Conservation (phyloP, 2,113 vertebrate genomes). For the Hydrochoerus hydrochaeris region DNA sequence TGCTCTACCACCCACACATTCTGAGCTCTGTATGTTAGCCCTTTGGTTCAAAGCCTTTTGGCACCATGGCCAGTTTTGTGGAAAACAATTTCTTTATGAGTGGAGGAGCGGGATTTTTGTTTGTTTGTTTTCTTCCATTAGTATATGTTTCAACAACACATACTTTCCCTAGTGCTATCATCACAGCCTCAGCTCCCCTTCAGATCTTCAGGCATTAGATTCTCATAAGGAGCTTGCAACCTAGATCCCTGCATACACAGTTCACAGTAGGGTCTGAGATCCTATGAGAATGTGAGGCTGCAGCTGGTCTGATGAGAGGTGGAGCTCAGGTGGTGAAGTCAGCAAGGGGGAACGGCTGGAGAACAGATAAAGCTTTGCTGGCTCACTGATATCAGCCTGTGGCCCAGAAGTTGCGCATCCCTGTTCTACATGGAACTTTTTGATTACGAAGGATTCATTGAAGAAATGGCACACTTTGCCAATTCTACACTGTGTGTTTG, state of each 20-base stretch:
- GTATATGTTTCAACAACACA: neutral
- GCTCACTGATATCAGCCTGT: neutral
- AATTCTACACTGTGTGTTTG: rapidly evolving
- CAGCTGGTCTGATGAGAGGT: neutral
- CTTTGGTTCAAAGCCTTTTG: neutral
- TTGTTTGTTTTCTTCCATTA: neutral
- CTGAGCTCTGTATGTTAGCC: neutral
- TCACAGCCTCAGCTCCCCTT: neutral
- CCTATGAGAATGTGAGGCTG: neutral
- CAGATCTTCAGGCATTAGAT: neutral
- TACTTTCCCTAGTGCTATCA: neutral
- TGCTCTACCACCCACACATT: no score
- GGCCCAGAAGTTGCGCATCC: neutral
- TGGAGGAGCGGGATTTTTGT: neutral
- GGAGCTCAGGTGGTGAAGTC: neutral
- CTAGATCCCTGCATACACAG: neutral
- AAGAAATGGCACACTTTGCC: neutral
- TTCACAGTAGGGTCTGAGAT: neutral
- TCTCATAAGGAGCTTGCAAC: neutral
- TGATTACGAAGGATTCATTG: neutral
- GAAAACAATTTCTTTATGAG: neutral
- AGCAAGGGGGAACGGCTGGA: neutral
- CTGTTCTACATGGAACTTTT: neutral
- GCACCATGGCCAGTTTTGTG: neutral
- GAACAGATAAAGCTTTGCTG: neutral